phyloP scores from a whole-genome alignment of 2,888 invertebrate genomes.

The Sphinx pinastri region DNA sequence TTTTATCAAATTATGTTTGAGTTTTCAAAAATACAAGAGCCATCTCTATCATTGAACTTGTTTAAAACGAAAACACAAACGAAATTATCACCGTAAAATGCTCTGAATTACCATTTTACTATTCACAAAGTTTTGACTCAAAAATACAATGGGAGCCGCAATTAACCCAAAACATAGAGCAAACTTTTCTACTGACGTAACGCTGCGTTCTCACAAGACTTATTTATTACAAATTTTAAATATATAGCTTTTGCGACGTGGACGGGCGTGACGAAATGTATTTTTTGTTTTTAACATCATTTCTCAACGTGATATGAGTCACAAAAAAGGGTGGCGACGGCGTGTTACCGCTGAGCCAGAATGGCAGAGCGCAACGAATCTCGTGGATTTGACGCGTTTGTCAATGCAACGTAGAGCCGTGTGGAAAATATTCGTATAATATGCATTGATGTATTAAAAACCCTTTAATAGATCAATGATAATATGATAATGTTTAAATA shows the following conservation, averaged over 20 bases:
- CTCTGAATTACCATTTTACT: background rate
- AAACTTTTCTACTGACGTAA: slow-evolving; percentile 37
- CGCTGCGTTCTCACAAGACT: slow-evolving; percentile 50
- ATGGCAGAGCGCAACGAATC: slow-evolving; percentile 59
- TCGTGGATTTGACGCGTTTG: slow-evolving; percentile 44
- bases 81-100: background rate
- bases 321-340: slow-evolving; percentile 69
- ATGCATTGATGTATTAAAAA: no score
- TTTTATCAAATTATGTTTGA: no score
- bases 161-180: slow-evolving; percentile 30
- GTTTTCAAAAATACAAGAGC: no score
- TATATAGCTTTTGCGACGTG: slow-evolving; percentile 62
- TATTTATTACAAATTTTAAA: slow-evolving; percentile 67
- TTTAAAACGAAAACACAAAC: no score
- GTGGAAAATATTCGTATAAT: background rate
- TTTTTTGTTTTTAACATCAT: slow-evolving; percentile 74
- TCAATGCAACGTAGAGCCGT: slow-evolving; percentile 30
- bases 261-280: slow-evolving; percentile 73
- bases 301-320: slow-evolving; percentile 60
- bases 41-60: no score
- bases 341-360: slow-evolving; percentile 63
- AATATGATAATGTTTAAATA: no score
- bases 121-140: background rate
- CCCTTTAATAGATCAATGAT: no score
- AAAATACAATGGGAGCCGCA: slow-evolving; percentile 5